Evolutionary conservation across 2,113 vertebrate species (phyloP), one percentile per base, ranked within the genome.

Genomic region (Pungitius pungitius): DNA sequence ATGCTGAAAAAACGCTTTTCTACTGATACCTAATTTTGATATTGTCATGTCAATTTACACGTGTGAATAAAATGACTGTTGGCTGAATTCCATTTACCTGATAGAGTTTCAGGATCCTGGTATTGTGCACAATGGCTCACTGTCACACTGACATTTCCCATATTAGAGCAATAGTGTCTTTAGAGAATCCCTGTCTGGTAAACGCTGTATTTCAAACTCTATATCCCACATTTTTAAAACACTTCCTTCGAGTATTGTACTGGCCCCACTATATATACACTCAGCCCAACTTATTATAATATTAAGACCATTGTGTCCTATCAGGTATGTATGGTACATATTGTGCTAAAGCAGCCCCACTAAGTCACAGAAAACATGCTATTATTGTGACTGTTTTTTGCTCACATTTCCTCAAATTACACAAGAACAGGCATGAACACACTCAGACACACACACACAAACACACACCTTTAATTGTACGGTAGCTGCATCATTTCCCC

Each of bases 401-500:
- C 27, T 69, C 63, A 55, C 11, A 70, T 81, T 72, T 76, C 56
- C 54, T 61, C 68, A 79, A 70, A 83, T 86, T 83, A 71, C 49
- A 65, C 56, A 70, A 68, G 67, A 82, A 75, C 74, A 39, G 52
- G 33, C 43, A 69, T 5, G 43, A 59, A 77, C 73, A 67, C 65
- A 81, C 73, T 57, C 63, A 62, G 11, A 47, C n/a, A n/a, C 40
- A 64, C 45, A 54, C 47, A 54, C 69, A 66, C 30, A 80, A 1
- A 67, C 57, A 79, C 77, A 81, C 65, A 86, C 24, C 72, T 57
- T 73, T 92, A 91, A 93, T 92, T 90, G 91, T 85, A 90, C 87
- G 85, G 87, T 92, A 86, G 86, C 87, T 85, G 85, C 91, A 87
- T 90, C 87, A 80, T 93, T 94, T 92, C 90, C 89, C 86, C 85